A percentile compares a stretch with the other conserved stretches of the same genome.
phyloP scores from a whole-genome alignment of 1,140 invertebrate species.

The Tetramorium simillimum region DNA sequence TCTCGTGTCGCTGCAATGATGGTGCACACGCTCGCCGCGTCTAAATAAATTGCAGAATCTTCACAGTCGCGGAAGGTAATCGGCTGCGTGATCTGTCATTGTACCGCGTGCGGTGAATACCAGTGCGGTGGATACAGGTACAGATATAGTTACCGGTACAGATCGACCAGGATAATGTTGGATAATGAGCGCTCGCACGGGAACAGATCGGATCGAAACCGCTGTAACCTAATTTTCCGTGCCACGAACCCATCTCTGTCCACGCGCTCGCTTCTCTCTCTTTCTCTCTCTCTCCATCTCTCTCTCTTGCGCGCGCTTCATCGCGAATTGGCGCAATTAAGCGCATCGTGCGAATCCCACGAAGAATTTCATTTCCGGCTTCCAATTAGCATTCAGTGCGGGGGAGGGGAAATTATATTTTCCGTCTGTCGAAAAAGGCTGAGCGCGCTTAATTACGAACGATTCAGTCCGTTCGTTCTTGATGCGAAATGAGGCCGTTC shows the following conservation, averaged over 20 bases:
- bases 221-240: conserved; percentile 54
- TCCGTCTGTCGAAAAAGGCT: conserved; percentile 39
- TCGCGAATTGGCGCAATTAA: conserved; percentile 56
- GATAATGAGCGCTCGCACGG: conserved; percentile 53
- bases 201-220: conserved; percentile 46
- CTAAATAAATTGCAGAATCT: conserved; percentile 50
- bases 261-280: background rate
- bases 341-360: conserved; percentile 44
- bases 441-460: conserved; percentile 29
- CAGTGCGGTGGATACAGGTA: background rate
- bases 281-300: background rate
- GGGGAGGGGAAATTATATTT: conserved; percentile 31
- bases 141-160: background rate
- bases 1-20: conserved; percentile 10
- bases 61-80: conserved; percentile 16
- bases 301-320: background rate
- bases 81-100: conserved; percentile 54
- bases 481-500: background rate
- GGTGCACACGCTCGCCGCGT: background rate
- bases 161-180: conserved; percentile 48
- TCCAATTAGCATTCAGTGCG: conserved; percentile 50
- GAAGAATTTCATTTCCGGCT: conserved; percentile 56
- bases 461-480: conserved; percentile 13
- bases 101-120: conserved; percentile 2
- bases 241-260: conserved; percentile 27